Base-by-base conservation (phyloP, 2,888 invertebrate genomes). In the Luperina testacea region DNA sequence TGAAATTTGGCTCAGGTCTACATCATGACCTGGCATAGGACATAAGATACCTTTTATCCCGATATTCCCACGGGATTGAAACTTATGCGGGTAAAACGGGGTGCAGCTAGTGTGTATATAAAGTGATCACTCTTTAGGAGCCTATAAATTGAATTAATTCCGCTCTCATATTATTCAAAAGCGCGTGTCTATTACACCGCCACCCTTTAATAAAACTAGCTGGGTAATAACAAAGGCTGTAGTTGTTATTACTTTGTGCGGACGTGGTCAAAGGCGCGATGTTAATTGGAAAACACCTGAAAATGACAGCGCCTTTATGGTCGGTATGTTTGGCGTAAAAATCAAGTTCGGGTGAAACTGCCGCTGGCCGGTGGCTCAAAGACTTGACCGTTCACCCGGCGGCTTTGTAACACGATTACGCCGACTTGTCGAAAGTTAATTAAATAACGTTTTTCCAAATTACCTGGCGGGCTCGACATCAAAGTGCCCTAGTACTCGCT, bases 401-500 rank as follows among this genome's bases (percentile, higher is more conserved):
- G 94, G 96, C 96, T 97, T 96, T 96, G 96, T 96, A 96, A 96
- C 95, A 91, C 96, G 96, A 96, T 96, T 96, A 96, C 95, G 92
- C 94, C 90, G 94, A 96, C 96, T 96, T 96, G 96, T 97, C 96
- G 96, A 96, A 96, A 96, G 95, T 96, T 96, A 96, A 97, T 97
- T 97, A 97, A 97, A 96, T 96, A 96, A 95, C 96, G 96, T 96
- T 96, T 96, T 96, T 97, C 96, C 94, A 94, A 96, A 96, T 96
- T 95, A 96, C 95, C 96, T 95, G 94, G 91, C 93, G 94, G 93
- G 94, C 91, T 91, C 90, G 92, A 95, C 94, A 95, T 96, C 96
- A 96, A 96, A 96, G 96, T 95, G 93, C 84, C 84, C 92, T 89
- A 90, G 92, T 91, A 90, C 91, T 91, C 92, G 93, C 93, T 94